These are phyloP conservation scores for Pemphredon lugubris DNA, from an alignment of 2,888 invertebrate species.

Conservation along the genomic window DNA sequence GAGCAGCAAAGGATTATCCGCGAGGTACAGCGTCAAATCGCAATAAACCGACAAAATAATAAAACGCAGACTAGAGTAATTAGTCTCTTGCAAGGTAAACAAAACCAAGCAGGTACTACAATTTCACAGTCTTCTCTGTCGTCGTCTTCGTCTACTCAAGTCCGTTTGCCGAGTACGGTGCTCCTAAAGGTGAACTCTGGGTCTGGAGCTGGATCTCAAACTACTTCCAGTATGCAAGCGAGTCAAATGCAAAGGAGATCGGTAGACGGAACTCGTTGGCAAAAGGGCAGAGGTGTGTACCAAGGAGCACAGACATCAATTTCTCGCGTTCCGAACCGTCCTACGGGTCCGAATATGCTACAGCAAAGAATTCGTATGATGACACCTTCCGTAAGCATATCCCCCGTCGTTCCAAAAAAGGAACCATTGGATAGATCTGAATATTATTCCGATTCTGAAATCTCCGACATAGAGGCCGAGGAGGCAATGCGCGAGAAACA, in stretches of 20 bases:
- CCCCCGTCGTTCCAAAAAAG: conserved; percentile 80
- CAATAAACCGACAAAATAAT: conserved; percentile 86
- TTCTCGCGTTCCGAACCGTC: conserved; percentile 74
- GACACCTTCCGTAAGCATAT: conserved; percentile 82
- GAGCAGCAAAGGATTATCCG: conserved; percentile 92
- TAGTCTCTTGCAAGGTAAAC: conserved; percentile 87
- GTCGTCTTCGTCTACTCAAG: conserved; percentile 69
- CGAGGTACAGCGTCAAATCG: conserved; percentile 91
- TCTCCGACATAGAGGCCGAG: conserved; percentile 76
- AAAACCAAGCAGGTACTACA: conserved; percentile 74
- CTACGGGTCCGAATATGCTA: conserved; percentile 67
- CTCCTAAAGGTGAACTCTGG: conserved; percentile 77
- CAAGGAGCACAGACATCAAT: conserved; percentile 75
- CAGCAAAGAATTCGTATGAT: conserved; percentile 81
- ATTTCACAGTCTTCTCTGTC: conserved; percentile 72
- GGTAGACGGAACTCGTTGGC: conserved; percentile 75
- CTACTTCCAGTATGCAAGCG: conserved; percentile 60
- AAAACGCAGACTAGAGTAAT: conserved; percentile 88
- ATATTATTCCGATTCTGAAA: conserved; percentile 78
- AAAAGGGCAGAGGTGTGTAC: conserved; percentile 74
- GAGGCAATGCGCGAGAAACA: conserved; percentile 74
- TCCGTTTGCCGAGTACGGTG: conserved; percentile 77
- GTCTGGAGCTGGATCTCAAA: conserved; percentile 62
- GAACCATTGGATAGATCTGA: conserved; percentile 75
- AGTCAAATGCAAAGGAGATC: conserved; percentile 71